Base-by-base conservation (phyloP, 2,888 invertebrate species). In the Boloria selene region DNA sequence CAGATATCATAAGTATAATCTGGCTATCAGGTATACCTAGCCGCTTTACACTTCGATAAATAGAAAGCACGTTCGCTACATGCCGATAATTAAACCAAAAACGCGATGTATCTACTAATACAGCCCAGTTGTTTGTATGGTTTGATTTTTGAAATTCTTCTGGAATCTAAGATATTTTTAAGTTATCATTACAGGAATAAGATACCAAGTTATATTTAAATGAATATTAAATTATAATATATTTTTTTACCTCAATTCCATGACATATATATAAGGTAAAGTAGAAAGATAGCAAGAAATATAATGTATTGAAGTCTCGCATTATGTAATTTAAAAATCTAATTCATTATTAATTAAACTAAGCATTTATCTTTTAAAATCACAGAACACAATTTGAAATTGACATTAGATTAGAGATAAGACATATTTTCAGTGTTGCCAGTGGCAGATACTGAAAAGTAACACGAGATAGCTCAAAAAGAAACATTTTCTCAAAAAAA, bases 51-150 rank as follows among this genome's bases (percentile, higher is more conserved):
- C 98, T 98, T 13, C 99, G 95, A 84, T 99, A 99, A 70, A 99
- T 98, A 0, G 99, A 99, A 17, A 99, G 88, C 0, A 99, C 99
- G 86, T 99, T 99, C 4, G 99, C 99, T 42, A 99, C 98, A 94
- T 99, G 99, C 6, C 99, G 95, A 86, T 99, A 99, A 86, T 99
- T 99, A 83, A 99, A 99, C 99, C 99, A 99, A 88, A 99, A 99
- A 65, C 99, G 93, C 0, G 99, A 99, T 0, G 99, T 99, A 85
- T 99, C 99, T 0, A 99, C 99, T 63, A 99, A 88, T 14, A 99
- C 99, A 0, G 99, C 99, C 99, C 99, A 99, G 87, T 99, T 99
- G 83, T 99, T 99, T 0, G 99, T 98, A 82, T 99, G 99, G 38
- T 94, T 94, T 0, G 94, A 94, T 80, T 94, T 93, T 55, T 88